Percentiles rank a stretch among this genome's conserved stretches.
These are phyloP conservation scores for Cheirogaleus major DNA, from an alignment of 2,797 vertebrate genomes.

Conservation along the genomic window DNA sequence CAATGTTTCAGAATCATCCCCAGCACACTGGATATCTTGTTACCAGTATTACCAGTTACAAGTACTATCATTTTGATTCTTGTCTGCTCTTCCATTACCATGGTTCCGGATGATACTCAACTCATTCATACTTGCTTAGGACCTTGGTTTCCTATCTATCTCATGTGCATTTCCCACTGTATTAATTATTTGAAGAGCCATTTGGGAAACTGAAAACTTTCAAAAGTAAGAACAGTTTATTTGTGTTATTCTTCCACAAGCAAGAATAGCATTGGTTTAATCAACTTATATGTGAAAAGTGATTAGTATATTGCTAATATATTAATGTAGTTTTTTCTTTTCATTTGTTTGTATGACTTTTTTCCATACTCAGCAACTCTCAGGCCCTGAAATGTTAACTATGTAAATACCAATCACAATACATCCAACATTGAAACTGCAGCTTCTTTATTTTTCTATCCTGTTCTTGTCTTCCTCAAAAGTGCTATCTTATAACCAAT, in stretches of 20 bases:
- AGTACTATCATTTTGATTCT: background rate
- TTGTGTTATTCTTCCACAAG: background rate
- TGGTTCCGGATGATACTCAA: background rate
- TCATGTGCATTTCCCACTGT: background rate
- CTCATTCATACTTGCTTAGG: background rate
- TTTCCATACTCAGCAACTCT: background rate
- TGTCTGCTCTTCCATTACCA: background rate
- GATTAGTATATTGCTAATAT: background rate
- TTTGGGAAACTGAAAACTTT: background rate
- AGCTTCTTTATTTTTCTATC: background rate
- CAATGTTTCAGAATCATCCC: background rate
- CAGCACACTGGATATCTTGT: background rate
- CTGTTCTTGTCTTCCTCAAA: background rate
- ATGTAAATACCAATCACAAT: background rate
- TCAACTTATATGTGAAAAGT: background rate
- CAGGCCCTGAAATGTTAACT: background rate
- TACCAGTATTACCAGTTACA: background rate
- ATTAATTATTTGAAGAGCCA: background rate
- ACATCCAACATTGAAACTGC: background rate
- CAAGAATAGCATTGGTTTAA: background rate
- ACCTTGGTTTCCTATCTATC: background rate
- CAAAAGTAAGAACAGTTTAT: background rate
- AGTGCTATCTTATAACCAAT: background rate
- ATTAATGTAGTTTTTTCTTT: background rate
- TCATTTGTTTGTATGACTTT: background rate